phyloP scores from a whole-genome alignment of 2,797 vertebrate species.

The Mormyrus proboscirostris region DNA sequence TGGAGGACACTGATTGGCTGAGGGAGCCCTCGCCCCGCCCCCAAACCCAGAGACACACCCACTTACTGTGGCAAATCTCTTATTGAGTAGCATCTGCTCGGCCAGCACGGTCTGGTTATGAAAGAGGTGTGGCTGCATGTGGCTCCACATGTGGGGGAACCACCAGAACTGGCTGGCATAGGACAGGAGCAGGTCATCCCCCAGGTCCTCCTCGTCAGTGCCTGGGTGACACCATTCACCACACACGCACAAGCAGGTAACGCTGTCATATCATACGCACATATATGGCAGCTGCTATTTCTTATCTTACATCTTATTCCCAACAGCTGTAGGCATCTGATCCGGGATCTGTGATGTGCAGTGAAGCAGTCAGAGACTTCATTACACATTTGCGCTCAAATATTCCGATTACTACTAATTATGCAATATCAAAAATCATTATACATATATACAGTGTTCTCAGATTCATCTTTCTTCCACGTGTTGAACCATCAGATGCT shows the following conservation, averaged over 20 bases:
- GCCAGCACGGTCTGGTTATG: constrained; percentile 96
- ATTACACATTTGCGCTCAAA: not conserved
- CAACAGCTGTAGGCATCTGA: not conserved
- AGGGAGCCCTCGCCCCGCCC: not conserved
- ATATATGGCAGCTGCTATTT: not conserved
- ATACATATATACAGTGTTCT: not conserved
- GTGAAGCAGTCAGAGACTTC: not conserved
- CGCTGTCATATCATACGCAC: not conserved
- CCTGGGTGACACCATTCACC: constrained; percentile 43
- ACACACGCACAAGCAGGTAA: not conserved
- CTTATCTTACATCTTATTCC: not conserved
- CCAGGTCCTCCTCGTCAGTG: constrained; percentile 90
- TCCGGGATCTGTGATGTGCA: not conserved
- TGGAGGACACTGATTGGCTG: not conserved
- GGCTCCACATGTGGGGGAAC: constrained; percentile 98
- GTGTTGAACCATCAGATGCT: not conserved
- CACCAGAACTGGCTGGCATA: constrained; percentile 95
- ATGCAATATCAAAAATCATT: not conserved
- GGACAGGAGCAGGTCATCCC: constrained; percentile 89
- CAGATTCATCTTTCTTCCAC: not conserved
- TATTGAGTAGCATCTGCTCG: constrained; percentile 97
- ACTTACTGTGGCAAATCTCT: constrained; percentile 94
- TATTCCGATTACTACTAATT: not conserved
- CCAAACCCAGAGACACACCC: not conserved
- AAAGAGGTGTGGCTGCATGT: constrained; percentile 97